phyloP scores from a whole-genome alignment of 2,888 invertebrate genomes.

The Diloba caeruleocephala region DNA sequence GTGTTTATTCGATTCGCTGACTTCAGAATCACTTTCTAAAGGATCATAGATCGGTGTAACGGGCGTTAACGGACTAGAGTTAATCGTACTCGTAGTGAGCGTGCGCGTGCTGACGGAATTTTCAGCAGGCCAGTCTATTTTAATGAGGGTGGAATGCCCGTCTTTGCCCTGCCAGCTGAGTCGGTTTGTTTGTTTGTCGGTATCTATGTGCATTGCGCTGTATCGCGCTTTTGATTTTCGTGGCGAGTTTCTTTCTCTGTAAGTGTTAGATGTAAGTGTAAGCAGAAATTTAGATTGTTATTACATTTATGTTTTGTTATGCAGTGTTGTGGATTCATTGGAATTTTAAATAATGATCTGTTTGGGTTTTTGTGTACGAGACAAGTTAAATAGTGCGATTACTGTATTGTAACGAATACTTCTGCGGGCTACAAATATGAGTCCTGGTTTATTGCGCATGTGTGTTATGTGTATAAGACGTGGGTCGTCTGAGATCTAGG shows the following conservation, averaged over 20 bases:
- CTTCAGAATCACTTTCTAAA: conserved; percentile 82
- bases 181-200: conserved; percentile 63
- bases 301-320: conserved; percentile 22
- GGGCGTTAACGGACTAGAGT: conserved; percentile 77
- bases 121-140: conserved; percentile 83
- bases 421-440: too few relatives aligned
- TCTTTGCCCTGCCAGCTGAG: conserved; percentile 85
- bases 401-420: too few relatives aligned
- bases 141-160: conserved; percentile 82
- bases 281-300: conserved; percentile 54
- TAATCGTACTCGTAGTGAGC: conserved; percentile 73
- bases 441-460: too few relatives aligned
- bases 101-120: conserved; percentile 72
- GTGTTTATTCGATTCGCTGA: conserved; percentile 77
- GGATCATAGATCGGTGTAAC: conserved; percentile 80
- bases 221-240: conserved; percentile 79
- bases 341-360: neutral
- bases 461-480: too few relatives aligned
- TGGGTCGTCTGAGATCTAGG: too few relatives aligned
- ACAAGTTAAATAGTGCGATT: too few relatives aligned
- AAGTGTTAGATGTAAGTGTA: conserved; percentile 63
- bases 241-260: conserved; percentile 84
- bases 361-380: neutral
- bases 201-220: conserved; percentile 74
- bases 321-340: conserved; percentile 20